A percentile compares a stretch with the other conserved stretches of the same genome.
phyloP scores from a whole-genome alignment of 1,140 invertebrate genomes.

The Patella vulgata region DNA sequence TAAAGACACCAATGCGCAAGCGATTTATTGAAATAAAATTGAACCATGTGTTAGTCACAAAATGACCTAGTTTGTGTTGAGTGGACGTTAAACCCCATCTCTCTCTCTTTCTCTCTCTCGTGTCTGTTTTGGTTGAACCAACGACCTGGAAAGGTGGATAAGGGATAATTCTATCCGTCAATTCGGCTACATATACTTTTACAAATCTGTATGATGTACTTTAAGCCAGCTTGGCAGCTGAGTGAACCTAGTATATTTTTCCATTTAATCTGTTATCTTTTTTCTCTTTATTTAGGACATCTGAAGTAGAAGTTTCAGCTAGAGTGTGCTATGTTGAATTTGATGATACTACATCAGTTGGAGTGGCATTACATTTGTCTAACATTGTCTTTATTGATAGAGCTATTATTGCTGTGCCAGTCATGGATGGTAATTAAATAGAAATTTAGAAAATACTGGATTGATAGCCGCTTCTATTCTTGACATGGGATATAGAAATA shows the following conservation, averaged over 20 bases:
- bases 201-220: background rate
- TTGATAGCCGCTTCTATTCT: no score
- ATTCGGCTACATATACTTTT: background rate
- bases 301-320: slow-evolving; percentile 46
- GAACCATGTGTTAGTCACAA: no score
- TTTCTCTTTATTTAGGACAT: slow-evolving; percentile 35
- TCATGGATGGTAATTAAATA: slow-evolving; percentile 72
- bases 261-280: background rate
- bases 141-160: no score
- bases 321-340: slow-evolving; percentile 96
- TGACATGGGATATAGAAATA: no score
- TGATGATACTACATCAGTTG: slow-evolving; percentile 84
- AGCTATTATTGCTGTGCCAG: slow-evolving; percentile 93
- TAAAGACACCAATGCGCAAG: no score
- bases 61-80: no score
- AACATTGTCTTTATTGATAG: slow-evolving; percentile 99
- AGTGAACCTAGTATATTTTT: background rate
- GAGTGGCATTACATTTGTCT: slow-evolving; percentile 95
- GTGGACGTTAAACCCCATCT: no score
- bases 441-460: background rate
- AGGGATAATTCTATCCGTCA: background rate
- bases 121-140: no score
- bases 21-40: no score
- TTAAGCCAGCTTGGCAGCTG: no score
- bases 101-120: no score